Evolutionary conservation across 2,888 invertebrate species (phyloP).

Genomic region (Sminthurinus aureus): DNA sequence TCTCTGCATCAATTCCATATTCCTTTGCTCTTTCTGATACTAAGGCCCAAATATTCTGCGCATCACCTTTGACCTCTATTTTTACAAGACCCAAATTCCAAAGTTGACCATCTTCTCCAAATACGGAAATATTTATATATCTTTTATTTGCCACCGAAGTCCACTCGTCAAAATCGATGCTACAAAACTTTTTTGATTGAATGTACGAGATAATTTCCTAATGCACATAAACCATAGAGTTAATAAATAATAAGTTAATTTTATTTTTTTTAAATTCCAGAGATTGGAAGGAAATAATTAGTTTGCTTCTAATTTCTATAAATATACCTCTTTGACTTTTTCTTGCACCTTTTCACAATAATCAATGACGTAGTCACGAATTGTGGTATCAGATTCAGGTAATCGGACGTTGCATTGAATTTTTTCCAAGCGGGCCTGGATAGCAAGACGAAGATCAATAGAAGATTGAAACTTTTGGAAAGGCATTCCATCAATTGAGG

Average conservation of each 20-base stretch:
- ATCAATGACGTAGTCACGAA: not conserved
- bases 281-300: too few species aligned
- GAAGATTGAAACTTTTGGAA: not conserved
- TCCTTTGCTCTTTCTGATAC: not conserved
- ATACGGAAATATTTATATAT: constrained; percentile 13
- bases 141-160: constrained; percentile 14
- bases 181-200: too few species aligned
- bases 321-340: not conserved
- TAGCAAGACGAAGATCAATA: not conserved
- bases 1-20: not conserved
- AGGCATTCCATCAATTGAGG: not conserved
- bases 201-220: too few species aligned
- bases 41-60: not conserved
- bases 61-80: not conserved
- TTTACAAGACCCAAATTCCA: constrained; percentile 14
- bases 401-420: not conserved
- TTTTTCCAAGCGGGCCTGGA: not conserved
- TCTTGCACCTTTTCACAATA: not conserved
- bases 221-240: not conserved
- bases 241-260: not conserved
- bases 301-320: too few species aligned
- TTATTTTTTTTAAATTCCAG: not conserved
- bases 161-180: constrained; percentile 22
- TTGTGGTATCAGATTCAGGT: not conserved
- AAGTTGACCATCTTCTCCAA: not conserved